Evolutionary conservation across 2,797 vertebrate species (phyloP).

Genomic region (Sphaeramia orbicularis): DNA sequence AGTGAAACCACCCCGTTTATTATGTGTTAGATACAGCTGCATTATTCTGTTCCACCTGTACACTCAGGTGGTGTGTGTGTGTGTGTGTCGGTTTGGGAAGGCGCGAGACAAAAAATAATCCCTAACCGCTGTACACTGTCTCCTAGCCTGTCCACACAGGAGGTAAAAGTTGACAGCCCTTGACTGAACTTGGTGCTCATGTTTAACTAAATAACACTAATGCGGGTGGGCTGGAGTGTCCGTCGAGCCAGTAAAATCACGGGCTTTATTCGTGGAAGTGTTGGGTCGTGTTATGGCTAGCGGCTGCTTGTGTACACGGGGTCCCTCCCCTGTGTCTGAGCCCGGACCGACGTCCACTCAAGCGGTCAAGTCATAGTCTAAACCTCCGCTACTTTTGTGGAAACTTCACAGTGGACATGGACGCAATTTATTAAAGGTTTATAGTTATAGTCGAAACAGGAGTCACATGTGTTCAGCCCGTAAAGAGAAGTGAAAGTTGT

Average conservation of each 20-base stretch:
- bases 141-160: conserved; percentile 51
- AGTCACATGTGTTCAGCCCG: neutral
- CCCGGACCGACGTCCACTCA: neutral
- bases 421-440: neutral
- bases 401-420: too few relatives aligned
- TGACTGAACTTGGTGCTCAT: conserved; percentile 70
- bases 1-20: conserved; percentile 55
- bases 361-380: conserved; percentile 3
- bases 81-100: neutral
- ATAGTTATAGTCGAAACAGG: neutral
- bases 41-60: neutral
- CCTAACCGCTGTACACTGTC: conserved; percentile 14
- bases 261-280: neutral
- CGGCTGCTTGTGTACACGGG: conserved; percentile 1
- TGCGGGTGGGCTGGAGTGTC: neutral
- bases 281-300: neutral
- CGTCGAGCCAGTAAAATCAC: neutral
- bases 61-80: too few relatives aligned
- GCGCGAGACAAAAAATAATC: neutral
- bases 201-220: neutral
- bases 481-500: conserved; percentile 11
- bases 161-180: conserved; percentile 82
- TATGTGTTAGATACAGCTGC: rapidly evolving
- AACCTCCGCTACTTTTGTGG: neutral
- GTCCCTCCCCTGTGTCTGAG: conserved; percentile 24